Base-by-base conservation (phyloP, 2,113 vertebrate species). In the Dasyornis broadbenti region DNA sequence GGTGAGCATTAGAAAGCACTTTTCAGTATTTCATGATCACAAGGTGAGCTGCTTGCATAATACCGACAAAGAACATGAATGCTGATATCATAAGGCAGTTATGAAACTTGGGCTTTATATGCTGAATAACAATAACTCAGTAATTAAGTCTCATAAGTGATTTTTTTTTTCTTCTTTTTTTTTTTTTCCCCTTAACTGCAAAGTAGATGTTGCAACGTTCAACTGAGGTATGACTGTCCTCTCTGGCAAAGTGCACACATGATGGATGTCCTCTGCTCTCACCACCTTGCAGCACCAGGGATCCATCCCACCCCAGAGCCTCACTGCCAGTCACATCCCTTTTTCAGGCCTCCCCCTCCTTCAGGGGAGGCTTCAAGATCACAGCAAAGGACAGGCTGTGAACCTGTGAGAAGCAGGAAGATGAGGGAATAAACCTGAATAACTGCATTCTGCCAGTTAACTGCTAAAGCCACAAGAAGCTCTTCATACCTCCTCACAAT, bases 21-120 rank as follows among this genome's bases (percentile, higher is more conserved):
- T 53, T 72, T 84, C 76, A 71, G 70, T 82, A 83, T 80, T 96
- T 92, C 73, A 87, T 45, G 94, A 94, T 90, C 93, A 88, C 93
- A 97, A 89, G 92, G 92, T 96, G 91, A 93, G 83, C 81, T 80
- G 93, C 86, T 97, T 96, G 86, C 95, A 95, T 92, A 92, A 95
- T 49, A 71, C 84, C 44, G 64, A 84, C 82, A 82, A 68, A 66
- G 81, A 89, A 91, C 61, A 86, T 40, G 50, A 84, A 86, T 42
- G 44, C 70, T 53, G 77, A 11, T 81, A 93, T 79, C 93, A 94
- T 86, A 94, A 86, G 95, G 79, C 75, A 63, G 79, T 92, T 89
- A 92, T n/a, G 78, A 95, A 96, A 96, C 92, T 44, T 78, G 72
- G 63, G 56, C 6, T 96, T 95, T 89, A 92, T 87, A 92, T 68